Conservation (phyloP, 2,113 vertebrate genomes). For the Pyxicephalus adspersus region DNA sequence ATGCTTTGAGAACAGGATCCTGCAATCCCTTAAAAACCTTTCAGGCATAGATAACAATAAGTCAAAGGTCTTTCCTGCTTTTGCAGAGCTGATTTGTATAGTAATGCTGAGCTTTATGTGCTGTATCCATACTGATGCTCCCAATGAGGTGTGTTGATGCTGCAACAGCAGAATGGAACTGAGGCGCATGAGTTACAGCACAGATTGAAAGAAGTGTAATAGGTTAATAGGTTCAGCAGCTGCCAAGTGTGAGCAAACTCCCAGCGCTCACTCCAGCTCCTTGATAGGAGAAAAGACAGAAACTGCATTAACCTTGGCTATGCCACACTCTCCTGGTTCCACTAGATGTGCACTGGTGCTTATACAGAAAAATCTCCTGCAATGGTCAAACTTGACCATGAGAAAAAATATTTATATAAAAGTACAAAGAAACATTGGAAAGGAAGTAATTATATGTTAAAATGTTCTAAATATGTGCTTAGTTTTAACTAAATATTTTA, state of each 20-base stretch:
- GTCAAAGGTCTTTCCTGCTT: no score
- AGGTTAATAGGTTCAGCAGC: constrained; percentile 42
- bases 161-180: not conserved
- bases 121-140: not conserved
- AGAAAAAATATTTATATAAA: no score
- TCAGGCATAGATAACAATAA: no score
- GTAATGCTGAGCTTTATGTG: not conserved
- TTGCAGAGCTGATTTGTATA: no score
- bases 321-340: constrained; percentile 7
- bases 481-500: no score
- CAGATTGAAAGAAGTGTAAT: not conserved
- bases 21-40: no score
- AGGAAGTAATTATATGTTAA: no score
- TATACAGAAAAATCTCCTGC: not conserved
- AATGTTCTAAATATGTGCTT: no score
- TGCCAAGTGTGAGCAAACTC: constrained; percentile 38
- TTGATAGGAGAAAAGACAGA: not conserved
- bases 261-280: constrained; percentile 14
- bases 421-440: no score
- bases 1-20: no score
- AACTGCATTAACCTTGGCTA: constrained; percentile 45
- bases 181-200: constrained; percentile 7
- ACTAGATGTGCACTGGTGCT: not conserved
- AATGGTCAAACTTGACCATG: no score
- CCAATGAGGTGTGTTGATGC: not conserved